Evolutionary conservation across 2,113 vertebrate species (phyloP).

Genomic region (Protobothrops flavoviridis): DNA sequence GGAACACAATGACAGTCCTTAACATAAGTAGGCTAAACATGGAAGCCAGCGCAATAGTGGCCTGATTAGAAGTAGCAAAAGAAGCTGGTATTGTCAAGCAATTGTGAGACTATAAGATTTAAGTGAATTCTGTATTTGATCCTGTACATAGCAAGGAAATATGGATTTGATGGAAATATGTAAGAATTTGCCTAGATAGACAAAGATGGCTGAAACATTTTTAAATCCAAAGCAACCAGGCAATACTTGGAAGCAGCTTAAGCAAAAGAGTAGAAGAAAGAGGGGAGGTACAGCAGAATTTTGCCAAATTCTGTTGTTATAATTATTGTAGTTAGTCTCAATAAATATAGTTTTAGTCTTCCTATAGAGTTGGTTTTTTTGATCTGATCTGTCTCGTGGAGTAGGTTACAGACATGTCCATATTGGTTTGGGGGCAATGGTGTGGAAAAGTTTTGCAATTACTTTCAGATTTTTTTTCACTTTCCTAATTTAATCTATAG

Average conservation of each 20-base stretch:
- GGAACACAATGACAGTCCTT: not conserved
- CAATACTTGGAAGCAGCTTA: not conserved
- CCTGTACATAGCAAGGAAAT: not conserved
- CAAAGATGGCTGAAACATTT: not conserved
- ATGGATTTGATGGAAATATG: not conserved
- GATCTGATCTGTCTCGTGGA: not conserved
- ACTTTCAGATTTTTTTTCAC: not conserved
- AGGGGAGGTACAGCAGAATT: not conserved
- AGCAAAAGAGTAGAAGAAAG: not conserved
- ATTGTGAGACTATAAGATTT: not conserved
- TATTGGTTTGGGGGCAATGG: not conserved
- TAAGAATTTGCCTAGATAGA: not conserved
- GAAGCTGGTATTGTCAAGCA: not conserved
- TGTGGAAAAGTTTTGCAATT: not conserved
- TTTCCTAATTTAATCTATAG: not conserved
- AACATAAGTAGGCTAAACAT: not conserved
- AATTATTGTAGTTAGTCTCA: not conserved
- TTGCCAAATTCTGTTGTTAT: not conserved
- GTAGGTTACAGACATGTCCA: not conserved
- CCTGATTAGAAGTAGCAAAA: not conserved
- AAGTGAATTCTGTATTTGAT: not conserved
- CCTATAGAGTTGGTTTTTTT: not conserved
- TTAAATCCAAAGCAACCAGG: not conserved
- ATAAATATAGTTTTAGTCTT: not conserved
- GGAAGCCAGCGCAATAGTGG: not conserved